Evolutionary conservation across 2,797 vertebrate genomes (phyloP), one percentile per base, ranked within the genome.

Genomic region (Novumbra hubbsi): DNA sequence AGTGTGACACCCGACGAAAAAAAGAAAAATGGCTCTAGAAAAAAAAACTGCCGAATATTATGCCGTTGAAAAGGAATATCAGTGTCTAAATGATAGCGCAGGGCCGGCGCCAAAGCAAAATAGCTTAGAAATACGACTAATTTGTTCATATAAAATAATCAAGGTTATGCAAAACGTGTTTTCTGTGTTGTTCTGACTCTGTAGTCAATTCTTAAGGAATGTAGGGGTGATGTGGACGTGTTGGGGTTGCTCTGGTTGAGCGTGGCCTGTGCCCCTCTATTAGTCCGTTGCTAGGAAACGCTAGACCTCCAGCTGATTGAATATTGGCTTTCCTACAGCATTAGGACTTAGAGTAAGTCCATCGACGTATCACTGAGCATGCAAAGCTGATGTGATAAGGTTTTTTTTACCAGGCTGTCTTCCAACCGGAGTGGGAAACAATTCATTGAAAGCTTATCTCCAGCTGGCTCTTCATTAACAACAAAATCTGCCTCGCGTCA

Each of bases 271-370:
- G 30, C 48, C 38, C 66, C 67, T 34, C 74, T 50, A 34, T 73
- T 75, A 72, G 48, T 71, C 55, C 70, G 76, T 80, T 84, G 80
- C 80, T 81, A 80, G 74, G 80, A 66, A 80, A 80, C 82, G 30
- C 68, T 55, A 55, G 70, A 60, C 41, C 64, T 63, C 48, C 24
- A 27, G 68, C 77, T 73, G 71, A 76, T 73, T 73, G 69, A 73
- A 28, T 48, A 63, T 48, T 62, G 52, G 63, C 50, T 74, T 73
- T 70, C 52, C 5, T 17, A 15, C 62, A 63, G 27, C 24, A 63
- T 60, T 60, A 30, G 28, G 62, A 63, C 62, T 30, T 32, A 64
- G 62, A 32, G 62, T 30, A 30, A 64, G 17, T 32, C 16, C 6
- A 64, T 34, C 7, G 6, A 28, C 28, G 16, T 64, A 30, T 32